Evolutionary conservation across 2,113 vertebrate genomes (phyloP).

Genomic region (Rhipidura dahli): DNA sequence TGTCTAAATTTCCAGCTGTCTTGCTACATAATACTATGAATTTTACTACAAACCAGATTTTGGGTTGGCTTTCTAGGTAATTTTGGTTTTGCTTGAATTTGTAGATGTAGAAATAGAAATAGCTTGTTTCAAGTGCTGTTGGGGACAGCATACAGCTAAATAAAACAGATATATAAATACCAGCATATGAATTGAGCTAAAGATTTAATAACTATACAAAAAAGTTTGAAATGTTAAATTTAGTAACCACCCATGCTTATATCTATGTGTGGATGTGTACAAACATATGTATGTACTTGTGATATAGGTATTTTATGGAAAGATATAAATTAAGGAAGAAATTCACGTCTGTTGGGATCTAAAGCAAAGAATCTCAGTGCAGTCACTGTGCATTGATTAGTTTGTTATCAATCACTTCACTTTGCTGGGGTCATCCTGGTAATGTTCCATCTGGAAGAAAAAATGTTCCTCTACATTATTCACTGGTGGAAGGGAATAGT

Average conservation of each 20-base stretch:
- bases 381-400: background rate
- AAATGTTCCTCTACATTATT: background rate
- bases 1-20: background rate
- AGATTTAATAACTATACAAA: background rate
- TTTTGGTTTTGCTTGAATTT: background rate
- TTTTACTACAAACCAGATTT: background rate
- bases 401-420: background rate
- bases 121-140: background rate
- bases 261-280: background rate
- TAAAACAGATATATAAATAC: background rate
- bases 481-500: background rate
- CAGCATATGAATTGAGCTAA: background rate
- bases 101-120: background rate
- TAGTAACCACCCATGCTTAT: background rate
- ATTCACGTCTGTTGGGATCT: accelerated
- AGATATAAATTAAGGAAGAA: background rate
- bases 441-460: background rate
- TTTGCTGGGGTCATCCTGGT: background rate
- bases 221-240: background rate
- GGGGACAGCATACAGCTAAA: background rate
- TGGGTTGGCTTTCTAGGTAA: background rate
- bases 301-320: background rate
- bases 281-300: background rate
- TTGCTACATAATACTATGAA: background rate
- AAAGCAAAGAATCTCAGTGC: background rate